A percentile compares a stretch with the other conserved stretches of the same genome.
Evolutionary conservation across 30 jellyfish, hydroid and myxozoan genomes (phyloP).

Genomic region (Turritopsis dohrnii): DNA sequence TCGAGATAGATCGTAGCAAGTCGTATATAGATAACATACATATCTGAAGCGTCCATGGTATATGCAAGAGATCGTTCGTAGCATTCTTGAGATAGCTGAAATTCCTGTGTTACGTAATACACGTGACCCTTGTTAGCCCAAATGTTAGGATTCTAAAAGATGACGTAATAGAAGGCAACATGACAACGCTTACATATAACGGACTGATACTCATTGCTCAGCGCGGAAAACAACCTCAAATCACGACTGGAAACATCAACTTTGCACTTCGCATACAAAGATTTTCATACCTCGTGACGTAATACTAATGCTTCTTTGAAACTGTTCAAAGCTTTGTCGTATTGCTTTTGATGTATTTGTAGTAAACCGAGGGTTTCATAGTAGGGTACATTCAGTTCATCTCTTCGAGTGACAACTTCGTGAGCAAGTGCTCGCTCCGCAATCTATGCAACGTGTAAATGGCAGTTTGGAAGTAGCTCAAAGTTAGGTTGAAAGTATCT

Average conservation of each 20-base stretch:
- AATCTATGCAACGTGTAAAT: too few relatives aligned
- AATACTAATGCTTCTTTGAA: slow-evolving; percentile 40
- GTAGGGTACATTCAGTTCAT: slow-evolving; percentile 46
- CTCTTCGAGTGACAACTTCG: slow-evolving; percentile 43
- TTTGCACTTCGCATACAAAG: too few relatives aligned
- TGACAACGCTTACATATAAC: background rate
- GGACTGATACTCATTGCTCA: too few relatives aligned
- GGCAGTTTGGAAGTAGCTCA: too few relatives aligned
- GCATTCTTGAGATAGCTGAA: slow-evolving; percentile 45
- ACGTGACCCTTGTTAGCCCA: slow-evolving; percentile 84
- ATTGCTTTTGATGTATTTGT: slow-evolving; percentile 37
- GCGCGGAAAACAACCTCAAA: too few relatives aligned
- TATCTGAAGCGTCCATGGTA: slow-evolving; percentile 48
- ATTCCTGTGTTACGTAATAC: slow-evolving; percentile 37
- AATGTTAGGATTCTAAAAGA: slow-evolving; percentile 58
- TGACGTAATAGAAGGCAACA: background rate
- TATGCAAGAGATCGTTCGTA: slow-evolving; percentile 75
- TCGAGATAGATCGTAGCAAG: slow-evolving; percentile 57
- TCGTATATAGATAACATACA: slow-evolving; percentile 51
- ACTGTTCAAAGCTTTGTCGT: slow-evolving; percentile 43
- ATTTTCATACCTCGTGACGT: slow-evolving; percentile 46
- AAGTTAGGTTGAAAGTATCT: too few relatives aligned
- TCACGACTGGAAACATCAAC: too few relatives aligned
- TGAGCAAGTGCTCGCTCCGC: slow-evolving; percentile 89
- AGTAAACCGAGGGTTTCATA: slow-evolving; percentile 45